Conservation (phyloP, 2,797 vertebrate genomes). For the Aldrovandia affinis region DNA sequence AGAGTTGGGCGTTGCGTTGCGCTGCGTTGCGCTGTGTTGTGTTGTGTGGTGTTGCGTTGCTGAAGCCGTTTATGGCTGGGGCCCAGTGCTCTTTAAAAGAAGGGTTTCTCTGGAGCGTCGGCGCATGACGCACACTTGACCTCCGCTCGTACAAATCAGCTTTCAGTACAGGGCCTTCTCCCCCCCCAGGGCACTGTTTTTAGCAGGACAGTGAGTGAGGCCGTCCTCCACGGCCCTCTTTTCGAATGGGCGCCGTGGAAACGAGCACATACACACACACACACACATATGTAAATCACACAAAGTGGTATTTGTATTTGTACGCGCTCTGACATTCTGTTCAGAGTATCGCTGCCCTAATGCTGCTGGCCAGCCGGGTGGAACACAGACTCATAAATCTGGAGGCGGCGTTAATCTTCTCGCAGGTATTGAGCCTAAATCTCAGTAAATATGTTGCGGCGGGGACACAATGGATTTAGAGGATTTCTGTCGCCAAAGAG, state of each 20-base stretch:
- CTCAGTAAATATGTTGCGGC: slow-evolving; percentile 97
- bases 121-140: not conserved
- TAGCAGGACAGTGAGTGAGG: no score
- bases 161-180: not conserved
- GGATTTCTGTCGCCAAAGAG: slow-evolving; percentile 98
- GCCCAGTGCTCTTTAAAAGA: not conserved
- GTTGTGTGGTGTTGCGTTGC: no score
- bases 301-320: not conserved
- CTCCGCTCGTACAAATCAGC: no score
- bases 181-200: not conserved
- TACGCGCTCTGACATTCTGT: not conserved
- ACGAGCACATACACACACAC: not conserved
- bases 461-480: slow-evolving; percentile 97
- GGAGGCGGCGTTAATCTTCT: slow-evolving; percentile 91
- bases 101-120: not conserved
- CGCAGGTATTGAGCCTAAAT: slow-evolving; percentile 94
- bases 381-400: slow-evolving; percentile 97
- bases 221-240: no score
- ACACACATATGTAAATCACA: not conserved
- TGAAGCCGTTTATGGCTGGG: not conserved
- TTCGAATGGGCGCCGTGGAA: no score
- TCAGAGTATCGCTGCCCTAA: not conserved
- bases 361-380: slow-evolving; percentile 73
- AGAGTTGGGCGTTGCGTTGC: no score
- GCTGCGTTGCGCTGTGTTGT: no score